These are phyloP conservation scores for Tapera naevia DNA, from an alignment of 2,797 vertebrate genomes.

Conservation along the genomic window DNA sequence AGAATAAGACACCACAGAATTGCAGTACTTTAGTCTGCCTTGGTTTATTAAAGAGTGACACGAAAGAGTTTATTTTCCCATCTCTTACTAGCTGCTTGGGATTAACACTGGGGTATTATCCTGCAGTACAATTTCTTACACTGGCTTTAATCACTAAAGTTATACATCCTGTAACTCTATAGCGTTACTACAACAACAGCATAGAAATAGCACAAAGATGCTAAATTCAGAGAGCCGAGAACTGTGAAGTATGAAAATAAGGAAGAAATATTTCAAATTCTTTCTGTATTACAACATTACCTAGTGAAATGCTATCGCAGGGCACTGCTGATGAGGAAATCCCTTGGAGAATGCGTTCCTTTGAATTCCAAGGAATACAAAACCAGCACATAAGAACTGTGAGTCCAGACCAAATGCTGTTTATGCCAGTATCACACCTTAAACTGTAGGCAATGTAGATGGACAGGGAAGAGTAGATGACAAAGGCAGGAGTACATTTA, in stretches of 20 bases:
- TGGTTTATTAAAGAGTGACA: background rate
- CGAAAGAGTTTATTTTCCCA: background rate
- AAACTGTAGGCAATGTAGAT: fast-evolving
- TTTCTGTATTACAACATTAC: background rate
- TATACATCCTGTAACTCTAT: background rate
- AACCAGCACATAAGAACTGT: background rate
- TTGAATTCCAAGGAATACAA: background rate
- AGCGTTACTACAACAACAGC: background rate
- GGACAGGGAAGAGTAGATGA: background rate
- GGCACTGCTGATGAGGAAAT: background rate
- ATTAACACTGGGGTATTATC: background rate
- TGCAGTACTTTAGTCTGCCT: background rate
- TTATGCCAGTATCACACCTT: background rate
- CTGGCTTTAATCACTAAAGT: background rate
- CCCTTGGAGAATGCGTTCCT: background rate
- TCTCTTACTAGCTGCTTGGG: background rate
- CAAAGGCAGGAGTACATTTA: fast-evolving
- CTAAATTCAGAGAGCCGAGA: background rate
- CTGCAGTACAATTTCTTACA: background rate
- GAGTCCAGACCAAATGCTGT: background rate
- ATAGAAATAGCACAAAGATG: background rate
- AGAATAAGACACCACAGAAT: background rate
- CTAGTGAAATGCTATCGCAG: background rate
- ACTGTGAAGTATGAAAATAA: background rate
- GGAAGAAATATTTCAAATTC: background rate